A percentile compares a stretch with the other conserved stretches of the same genome.
Conservation (phyloP, 2,888 invertebrate species). For the Oligia fasciuncula region DNA sequence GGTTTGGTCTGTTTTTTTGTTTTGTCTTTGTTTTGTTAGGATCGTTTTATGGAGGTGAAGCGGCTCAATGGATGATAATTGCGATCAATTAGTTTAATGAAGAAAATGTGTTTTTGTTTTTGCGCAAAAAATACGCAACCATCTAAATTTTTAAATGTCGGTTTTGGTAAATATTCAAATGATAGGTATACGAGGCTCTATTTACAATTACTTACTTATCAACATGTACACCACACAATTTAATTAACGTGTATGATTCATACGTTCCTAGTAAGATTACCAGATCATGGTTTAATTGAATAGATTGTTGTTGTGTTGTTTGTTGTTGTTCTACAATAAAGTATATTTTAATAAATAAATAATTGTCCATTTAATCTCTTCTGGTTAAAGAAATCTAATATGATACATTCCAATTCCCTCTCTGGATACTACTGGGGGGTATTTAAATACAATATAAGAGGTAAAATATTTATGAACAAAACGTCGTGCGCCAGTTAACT, state of each 20-base stretch:
- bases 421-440: too few species aligned
- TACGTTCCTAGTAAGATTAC: neutral
- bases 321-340: too few species aligned
- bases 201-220: neutral
- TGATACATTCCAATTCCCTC: neutral
- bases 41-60: slow-evolving; percentile 28
- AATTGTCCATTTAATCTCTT: neutral
- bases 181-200: neutral
- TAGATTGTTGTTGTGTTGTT: too few species aligned
- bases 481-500: too few species aligned
- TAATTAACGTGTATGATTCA: neutral
- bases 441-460: neutral
- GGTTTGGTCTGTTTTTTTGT: slow-evolving; percentile 20
- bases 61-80: slow-evolving; percentile 37
- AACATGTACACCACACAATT: neutral
- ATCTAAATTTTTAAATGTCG: neutral
- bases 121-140: neutral
- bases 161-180: neutral
- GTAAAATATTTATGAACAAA: neutral
- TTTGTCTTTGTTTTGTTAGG: slow-evolving; percentile 43
- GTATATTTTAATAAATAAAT: too few species aligned
- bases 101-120: slow-evolving; percentile 24
- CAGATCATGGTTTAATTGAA: neutral
- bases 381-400: neutral
- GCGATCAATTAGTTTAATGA: slow-evolving; percentile 28